Evolutionary conservation across 2,888 invertebrate species (phyloP).

Genomic region (Machimus atricapillus): DNA sequence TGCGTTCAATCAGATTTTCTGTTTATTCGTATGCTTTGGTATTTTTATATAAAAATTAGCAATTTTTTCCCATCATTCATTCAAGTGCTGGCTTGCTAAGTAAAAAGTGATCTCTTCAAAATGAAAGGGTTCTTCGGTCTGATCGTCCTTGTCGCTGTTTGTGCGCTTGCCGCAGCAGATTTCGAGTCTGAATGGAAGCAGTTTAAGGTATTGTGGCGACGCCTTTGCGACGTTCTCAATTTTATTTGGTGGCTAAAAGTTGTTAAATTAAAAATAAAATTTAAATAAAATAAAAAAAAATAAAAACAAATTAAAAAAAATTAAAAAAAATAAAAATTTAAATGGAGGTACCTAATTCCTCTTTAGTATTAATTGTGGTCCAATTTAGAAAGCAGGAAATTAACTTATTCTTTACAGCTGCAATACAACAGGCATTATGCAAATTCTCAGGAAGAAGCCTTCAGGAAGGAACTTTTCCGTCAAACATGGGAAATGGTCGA

Average conservation of each 20-base stretch:
- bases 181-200: background rate
- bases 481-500: background rate
- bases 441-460: background rate
- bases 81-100: background rate
- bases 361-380: too few species aligned
- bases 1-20: background rate
- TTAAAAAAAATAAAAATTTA: too few species aligned
- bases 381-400: background rate
- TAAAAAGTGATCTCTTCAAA: background rate
- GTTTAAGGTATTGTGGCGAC: background rate
- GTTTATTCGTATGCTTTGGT: background rate
- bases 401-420: background rate
- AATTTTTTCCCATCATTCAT: background rate
- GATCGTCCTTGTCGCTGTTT: background rate
- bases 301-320: too few species aligned
- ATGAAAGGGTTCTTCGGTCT: background rate
- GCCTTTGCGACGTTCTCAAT: too few species aligned
- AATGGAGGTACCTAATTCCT: too few species aligned
- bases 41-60: background rate
- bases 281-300: too few species aligned
- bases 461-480: background rate
- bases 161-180: background rate
- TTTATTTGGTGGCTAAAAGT: too few species aligned
- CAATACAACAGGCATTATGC: background rate
- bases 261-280: too few species aligned